Conservation (phyloP, 2,888 invertebrate genomes). For the Ommatoiulus sabulosus region DNA sequence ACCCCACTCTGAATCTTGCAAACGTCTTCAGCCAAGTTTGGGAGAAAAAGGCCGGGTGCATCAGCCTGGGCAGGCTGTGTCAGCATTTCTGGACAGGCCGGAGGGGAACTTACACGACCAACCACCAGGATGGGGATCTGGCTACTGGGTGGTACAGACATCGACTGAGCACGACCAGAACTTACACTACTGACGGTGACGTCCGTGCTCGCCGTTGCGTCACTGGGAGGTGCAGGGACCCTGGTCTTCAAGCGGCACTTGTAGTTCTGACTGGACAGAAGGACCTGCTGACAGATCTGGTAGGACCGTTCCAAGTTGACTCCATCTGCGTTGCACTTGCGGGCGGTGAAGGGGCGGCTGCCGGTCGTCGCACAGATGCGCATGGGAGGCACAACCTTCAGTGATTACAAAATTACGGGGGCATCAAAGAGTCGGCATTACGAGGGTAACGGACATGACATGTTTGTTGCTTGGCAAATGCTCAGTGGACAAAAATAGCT, state of each 20-base stretch:
- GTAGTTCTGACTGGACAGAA: constrained; percentile 89
- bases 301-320: constrained; percentile 94
- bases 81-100: neutral
- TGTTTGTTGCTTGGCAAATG: neutral
- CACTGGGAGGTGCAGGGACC: neutral
- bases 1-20: neutral
- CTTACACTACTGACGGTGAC: neutral
- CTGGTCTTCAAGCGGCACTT: constrained; percentile 32
- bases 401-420: neutral
- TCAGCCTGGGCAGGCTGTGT: neutral
- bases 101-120: constrained; percentile 3
- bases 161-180: constrained; percentile 50
- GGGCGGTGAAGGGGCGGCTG: neutral
- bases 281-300: constrained; percentile 82
- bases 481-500: neutral
- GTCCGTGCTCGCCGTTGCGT: constrained; percentile 15
- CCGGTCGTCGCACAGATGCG: neutral
- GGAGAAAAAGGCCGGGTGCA: neutral
- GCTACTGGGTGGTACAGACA: constrained; percentile 51
- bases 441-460: neutral
- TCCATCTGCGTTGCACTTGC: constrained; percentile 56
- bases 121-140: neutral
- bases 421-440: neutral
- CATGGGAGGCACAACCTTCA: constrained; percentile 46
- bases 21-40: neutral